Evolutionary conservation across 2,888 invertebrate species (phyloP).

Genomic region (Drosophila differens): DNA sequence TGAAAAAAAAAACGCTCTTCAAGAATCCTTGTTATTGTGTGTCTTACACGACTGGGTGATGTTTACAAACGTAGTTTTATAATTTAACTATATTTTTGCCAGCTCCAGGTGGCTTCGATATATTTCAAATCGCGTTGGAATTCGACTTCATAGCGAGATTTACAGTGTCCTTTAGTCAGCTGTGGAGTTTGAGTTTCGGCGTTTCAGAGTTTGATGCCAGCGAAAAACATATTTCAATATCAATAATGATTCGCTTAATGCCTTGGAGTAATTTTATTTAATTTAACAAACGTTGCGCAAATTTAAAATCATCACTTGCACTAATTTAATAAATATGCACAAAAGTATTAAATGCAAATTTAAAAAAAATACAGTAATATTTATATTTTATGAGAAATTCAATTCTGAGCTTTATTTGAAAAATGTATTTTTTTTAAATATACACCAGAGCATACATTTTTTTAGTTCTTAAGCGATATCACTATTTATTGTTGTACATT

Average conservation of each 20-base stretch:
- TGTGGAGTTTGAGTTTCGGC: background rate
- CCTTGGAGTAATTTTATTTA: background rate
- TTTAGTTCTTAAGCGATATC: background rate
- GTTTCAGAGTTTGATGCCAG: too few species aligned
- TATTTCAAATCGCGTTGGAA: background rate
- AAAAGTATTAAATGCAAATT: background rate
- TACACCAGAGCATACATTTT: background rate
- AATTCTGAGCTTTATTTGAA: background rate
- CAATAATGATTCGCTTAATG: background rate
- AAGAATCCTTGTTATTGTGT: background rate
- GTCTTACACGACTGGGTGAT: background rate
- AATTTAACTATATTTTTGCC: background rate
- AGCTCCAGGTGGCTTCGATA: background rate
- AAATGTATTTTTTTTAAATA: background rate
- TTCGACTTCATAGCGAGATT: background rate
- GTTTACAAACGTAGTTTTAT: background rate
- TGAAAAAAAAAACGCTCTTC: background rate
- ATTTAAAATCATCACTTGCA: background rate
- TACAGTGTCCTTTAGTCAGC: rapidly evolving
- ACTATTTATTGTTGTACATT: background rate
- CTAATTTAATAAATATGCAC: background rate
- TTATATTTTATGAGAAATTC: background rate
- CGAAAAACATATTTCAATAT: background rate
- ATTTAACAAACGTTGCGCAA: background rate
- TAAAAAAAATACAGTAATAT: background rate